Evolutionary conservation across 1,140 invertebrate genomes (phyloP).

Genomic region (Bombus consobrinus): DNA sequence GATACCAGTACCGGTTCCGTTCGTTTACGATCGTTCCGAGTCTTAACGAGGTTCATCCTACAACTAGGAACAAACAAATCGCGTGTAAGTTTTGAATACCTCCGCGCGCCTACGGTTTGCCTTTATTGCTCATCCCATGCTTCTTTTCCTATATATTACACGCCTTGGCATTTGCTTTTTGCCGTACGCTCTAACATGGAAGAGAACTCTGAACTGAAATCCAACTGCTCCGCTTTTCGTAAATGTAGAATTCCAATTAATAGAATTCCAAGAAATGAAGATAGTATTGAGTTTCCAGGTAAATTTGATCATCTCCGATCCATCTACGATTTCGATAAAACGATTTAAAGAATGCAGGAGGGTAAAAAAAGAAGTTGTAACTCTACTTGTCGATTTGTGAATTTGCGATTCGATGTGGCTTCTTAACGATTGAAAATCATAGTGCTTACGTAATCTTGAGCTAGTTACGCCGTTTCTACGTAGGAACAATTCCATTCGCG

Average conservation of each 20-base stretch:
- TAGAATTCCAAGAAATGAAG: not conserved
- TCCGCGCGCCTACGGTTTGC: slow-evolving; percentile 10
- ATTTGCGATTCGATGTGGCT: not conserved
- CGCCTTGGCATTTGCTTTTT: not conserved
- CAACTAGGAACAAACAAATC: slow-evolving; percentile 15
- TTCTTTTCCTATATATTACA: not conserved
- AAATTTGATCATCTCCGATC: not conserved
- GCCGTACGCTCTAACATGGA: no score
- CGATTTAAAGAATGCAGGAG: not conserved
- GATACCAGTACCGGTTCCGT: slow-evolving; percentile 29
- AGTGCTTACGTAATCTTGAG: no score
- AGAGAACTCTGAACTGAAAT: no score
- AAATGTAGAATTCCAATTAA: no score
- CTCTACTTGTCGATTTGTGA: not conserved
- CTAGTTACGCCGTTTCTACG: not conserved
- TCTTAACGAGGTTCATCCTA: slow-evolving; percentile 67
- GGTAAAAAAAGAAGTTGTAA: not conserved
- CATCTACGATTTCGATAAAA: no score
- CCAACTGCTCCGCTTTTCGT: no score
- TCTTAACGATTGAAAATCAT: not conserved
- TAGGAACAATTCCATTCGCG: no score
- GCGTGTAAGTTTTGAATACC: slow-evolving; percentile 41
- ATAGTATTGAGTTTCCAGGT: no score
- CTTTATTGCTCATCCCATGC: not conserved
- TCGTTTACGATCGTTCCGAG: slow-evolving; percentile 62